Conservation (phyloP, 2,113 vertebrate species). For the Pyxicephalus adspersus region DNA sequence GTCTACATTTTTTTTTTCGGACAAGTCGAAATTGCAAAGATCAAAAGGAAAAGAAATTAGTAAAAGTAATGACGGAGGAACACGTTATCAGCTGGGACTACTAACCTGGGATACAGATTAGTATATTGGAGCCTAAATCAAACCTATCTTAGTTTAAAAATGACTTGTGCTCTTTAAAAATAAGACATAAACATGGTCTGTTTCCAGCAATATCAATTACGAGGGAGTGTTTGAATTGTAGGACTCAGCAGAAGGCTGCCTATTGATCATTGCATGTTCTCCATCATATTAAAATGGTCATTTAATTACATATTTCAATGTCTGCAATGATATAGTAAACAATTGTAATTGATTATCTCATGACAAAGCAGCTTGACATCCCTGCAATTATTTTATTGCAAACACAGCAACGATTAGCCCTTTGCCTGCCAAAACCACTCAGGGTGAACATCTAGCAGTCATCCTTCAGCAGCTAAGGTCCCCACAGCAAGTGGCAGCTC, state of each 20-base stretch:
- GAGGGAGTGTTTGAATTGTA: neutral
- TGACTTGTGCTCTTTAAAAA: neutral
- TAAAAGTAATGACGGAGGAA: too few species aligned
- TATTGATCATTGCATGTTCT: constrained; percentile 31
- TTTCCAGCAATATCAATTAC: constrained; percentile 10
- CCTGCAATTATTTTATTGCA: constrained; percentile 22
- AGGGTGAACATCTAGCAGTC: neutral
- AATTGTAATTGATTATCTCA: constrained; percentile 17
- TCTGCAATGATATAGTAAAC: constrained; percentile 18
- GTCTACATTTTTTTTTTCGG: too few species aligned
- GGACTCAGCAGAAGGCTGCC: constrained; percentile 17
- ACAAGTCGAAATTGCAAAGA: too few species aligned
- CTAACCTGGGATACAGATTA: too few species aligned
- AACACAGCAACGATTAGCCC: constrained; percentile 14
- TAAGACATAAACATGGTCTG: neutral
- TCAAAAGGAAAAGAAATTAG: too few species aligned
- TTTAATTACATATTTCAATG: constrained; percentile 35
- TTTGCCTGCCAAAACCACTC: neutral
- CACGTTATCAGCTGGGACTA: too few species aligned
- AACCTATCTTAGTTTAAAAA: too few species aligned
- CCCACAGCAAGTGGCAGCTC: too few species aligned
- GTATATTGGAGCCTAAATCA: too few species aligned
- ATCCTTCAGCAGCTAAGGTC: too few species aligned
- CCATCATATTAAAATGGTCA: constrained; percentile 30
- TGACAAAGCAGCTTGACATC: neutral